phyloP scores from a whole-genome alignment of 2,113 vertebrate genomes.

The Rhinolophus sinicus region DNA sequence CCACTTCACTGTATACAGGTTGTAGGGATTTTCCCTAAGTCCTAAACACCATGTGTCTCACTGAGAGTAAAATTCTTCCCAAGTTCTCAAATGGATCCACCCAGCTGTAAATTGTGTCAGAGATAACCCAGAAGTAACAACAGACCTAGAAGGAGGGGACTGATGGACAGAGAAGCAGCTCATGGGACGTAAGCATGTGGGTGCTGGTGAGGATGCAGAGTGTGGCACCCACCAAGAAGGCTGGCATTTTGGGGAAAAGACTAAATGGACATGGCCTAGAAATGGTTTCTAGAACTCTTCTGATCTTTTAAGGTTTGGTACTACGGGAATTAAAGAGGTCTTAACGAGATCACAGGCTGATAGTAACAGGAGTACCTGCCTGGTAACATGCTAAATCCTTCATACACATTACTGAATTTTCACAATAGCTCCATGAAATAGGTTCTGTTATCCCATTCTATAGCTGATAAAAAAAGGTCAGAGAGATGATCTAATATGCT shows the following conservation, averaged over 20 bases:
- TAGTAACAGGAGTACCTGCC: background rate
- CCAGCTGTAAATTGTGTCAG: background rate
- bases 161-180: background rate
- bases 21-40: background rate
- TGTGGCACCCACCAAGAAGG: background rate
- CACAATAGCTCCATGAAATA: background rate
- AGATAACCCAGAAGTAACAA: background rate
- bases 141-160: background rate
- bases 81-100: background rate
- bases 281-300: background rate
- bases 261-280: background rate
- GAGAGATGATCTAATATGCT: background rate
- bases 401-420: background rate
- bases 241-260: background rate
- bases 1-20: background rate
- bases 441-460: background rate
- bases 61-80: background rate
- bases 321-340: background rate
- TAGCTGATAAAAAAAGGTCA: background rate
- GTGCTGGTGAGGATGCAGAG: background rate
- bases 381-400: background rate
- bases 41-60: background rate
- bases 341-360: background rate
- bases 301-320: background rate
- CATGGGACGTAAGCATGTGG: background rate